A percentile compares a stretch with the other conserved stretches of the same genome.
phyloP scores from a whole-genome alignment of 1,140 invertebrate species.

The Chelonus insularis region DNA sequence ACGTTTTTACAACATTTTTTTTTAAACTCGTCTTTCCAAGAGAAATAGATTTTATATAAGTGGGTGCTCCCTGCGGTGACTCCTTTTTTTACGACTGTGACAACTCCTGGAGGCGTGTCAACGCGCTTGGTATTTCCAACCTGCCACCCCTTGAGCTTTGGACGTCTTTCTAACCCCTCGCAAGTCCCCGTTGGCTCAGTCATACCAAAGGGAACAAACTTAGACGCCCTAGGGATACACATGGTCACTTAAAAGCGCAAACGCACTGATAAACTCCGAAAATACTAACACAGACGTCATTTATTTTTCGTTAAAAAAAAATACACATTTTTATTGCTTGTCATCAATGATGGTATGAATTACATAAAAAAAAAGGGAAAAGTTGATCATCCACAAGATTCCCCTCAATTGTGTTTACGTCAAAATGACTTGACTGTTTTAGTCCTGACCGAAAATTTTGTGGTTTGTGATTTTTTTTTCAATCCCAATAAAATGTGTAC shows the following conservation, averaged over 20 bases:
- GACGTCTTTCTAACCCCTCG: not conserved
- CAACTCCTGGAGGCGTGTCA: constrained; percentile 45
- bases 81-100: constrained; percentile 40
- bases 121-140: constrained; percentile 30
- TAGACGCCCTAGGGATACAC: not conserved
- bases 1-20: too few relatives aligned
- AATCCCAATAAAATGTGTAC: not conserved
- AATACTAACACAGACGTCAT: not conserved
- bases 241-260: constrained; percentile 30
- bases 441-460: not conserved
- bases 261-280: constrained; percentile 28
- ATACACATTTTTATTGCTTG: not conserved
- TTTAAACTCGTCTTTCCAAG: too few relatives aligned
- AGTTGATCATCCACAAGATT: not conserved
- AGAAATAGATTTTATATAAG: not conserved
- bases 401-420: too few relatives aligned
- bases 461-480: not conserved
- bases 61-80: constrained; percentile 34
- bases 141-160: constrained; percentile 13
- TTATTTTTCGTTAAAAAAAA: not conserved
- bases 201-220: not conserved
- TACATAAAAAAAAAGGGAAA: not conserved
- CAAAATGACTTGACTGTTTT: constrained; percentile 2
- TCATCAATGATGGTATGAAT: too few relatives aligned
- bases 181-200: not conserved